phyloP scores from a whole-genome alignment of 2,888 invertebrate species.

The Phengaris alcon region DNA sequence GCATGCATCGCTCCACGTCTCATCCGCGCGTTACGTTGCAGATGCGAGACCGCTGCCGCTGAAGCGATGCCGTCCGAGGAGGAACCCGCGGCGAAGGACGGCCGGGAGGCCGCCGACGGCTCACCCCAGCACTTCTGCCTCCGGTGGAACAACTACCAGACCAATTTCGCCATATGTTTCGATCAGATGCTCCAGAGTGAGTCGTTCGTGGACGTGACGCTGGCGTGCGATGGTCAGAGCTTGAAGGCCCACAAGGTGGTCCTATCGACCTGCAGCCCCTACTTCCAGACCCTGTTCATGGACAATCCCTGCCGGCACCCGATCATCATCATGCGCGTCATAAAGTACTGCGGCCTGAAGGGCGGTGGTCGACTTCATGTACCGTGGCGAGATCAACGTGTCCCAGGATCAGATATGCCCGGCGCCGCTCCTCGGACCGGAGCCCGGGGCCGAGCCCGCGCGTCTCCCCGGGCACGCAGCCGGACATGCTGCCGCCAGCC shows the following conservation, averaged over 20 bases:
- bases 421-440: conserved; percentile 49
- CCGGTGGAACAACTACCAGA: conserved; percentile 96
- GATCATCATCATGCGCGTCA: conserved; percentile 94
- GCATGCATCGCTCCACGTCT: conserved; percentile 54
- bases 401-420: conserved; percentile 90
- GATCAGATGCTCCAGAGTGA: conserved; percentile 93
- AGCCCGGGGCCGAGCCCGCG: conserved; percentile 53
- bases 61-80: conserved; percentile 73
- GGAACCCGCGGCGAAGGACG: conserved; percentile 68
- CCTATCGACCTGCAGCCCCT: conserved; percentile 94
- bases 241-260: conserved; percentile 97
- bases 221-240: conserved; percentile 93
- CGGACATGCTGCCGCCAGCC: conserved; percentile 45
- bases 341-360: conserved; percentile 92
- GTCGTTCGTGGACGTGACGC: conserved; percentile 93
- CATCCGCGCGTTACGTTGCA: conserved; percentile 61
- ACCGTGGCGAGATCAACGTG: conserved; percentile 97
- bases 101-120: conserved; percentile 62
- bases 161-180: conserved; percentile 92
- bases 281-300: conserved; percentile 93
- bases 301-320: conserved; percentile 97
- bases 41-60: conserved; percentile 63
- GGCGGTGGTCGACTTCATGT: conserved; percentile 97
- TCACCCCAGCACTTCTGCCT: conserved; percentile 94
- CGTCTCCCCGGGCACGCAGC: conserved; percentile 40